Evolutionary conservation across 1,140 invertebrate species (phyloP), one percentile per base, ranked within the genome.

Genomic region (Camponotus vicinus): DNA sequence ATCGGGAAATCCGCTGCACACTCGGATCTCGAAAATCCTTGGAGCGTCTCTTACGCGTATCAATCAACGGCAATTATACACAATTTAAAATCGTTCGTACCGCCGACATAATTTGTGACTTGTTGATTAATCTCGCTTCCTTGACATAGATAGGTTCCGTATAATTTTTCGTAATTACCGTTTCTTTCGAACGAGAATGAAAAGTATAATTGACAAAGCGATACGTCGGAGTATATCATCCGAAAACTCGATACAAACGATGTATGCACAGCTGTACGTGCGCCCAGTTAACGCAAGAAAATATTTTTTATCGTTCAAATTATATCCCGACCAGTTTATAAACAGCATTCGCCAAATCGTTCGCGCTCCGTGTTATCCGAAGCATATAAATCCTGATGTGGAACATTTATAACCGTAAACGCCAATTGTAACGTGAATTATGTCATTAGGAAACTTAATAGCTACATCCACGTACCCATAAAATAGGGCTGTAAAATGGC

Each of bases 361-460:
- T 80, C 34, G 15, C 78, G 15, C 27, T 8, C 67, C 37, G 15
- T 34, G 37, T 70, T 70, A 80, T 42, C 15, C 63, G 37, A 71
- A 32, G 15, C 69, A 13, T 61, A 83, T 83, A 73, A 83, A 83
- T 73, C 55, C 27, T 5, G 42, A 66, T 32, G 7, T 32, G 11
- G 27, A 70, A 70, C 37, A 42, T 59, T 71, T 73, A 82, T 59
- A 78, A 66, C 42, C 76, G 27, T 49, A 59, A 83, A 40, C 67
- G 37, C 37, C 67, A 61, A 52, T 40, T 49, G 55, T 55, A n/a
- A 45, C 69, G 79, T 73, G 42, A 83, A 73, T 75, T 73, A 75
- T 73, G 69, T 83, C 79, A 75, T 83, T 83, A 45, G 69, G 49
- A 61, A 45, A 83, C 42, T 18, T 73, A 61, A 83, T 61, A 49